Conservation (phyloP, 2,113 vertebrate species). For the Butorides virescens region DNA sequence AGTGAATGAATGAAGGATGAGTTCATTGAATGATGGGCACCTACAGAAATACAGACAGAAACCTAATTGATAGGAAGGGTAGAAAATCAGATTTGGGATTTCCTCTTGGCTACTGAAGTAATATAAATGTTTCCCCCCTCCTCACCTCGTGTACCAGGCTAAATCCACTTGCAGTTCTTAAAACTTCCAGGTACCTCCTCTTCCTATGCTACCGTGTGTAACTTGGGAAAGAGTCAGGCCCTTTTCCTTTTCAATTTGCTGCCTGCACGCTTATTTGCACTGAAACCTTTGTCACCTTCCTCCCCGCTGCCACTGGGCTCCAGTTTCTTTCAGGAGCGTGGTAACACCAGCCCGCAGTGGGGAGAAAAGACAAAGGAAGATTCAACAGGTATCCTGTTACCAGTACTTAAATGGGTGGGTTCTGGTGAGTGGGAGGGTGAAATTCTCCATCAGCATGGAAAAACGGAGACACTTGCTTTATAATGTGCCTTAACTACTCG, state of each 20-base stretch:
- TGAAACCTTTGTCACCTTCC: background rate
- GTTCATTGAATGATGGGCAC: background rate
- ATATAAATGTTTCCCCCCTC: background rate
- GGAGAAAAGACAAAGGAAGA: conserved; percentile 24
- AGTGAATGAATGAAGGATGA: conserved; percentile 27
- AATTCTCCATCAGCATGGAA: background rate
- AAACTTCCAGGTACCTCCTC: background rate
- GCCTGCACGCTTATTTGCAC: background rate
- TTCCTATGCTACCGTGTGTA: background rate
- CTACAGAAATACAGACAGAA: background rate
- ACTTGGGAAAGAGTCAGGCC: background rate
- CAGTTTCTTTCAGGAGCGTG: background rate
- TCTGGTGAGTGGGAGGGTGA: background rate
- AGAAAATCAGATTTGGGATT: background rate
- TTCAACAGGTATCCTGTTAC: background rate
- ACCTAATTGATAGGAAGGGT: background rate
- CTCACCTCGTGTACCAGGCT: background rate
- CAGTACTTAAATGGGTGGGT: background rate
- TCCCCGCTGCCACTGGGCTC: background rate
- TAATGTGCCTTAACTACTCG: background rate
- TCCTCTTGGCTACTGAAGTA: background rate
- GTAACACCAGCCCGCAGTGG: background rate
- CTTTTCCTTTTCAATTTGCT: background rate
- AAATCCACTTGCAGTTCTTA: background rate
- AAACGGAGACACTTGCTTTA: background rate